Conservation (phyloP, 2,888 invertebrate genomes). For the Drosophila buzzatii region DNA sequence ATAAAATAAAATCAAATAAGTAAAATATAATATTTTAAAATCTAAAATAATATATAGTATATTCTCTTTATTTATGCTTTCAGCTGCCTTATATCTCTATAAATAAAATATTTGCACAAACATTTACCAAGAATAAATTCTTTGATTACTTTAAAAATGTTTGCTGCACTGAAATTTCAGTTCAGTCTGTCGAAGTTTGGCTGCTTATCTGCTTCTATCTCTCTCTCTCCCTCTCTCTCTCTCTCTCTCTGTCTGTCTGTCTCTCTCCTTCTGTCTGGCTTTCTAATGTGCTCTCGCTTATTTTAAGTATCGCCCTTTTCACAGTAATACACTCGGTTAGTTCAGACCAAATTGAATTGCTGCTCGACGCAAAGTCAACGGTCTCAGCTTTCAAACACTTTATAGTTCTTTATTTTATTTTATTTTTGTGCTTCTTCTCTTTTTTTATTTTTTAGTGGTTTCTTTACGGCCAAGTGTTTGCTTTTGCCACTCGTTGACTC, state of each 20-base stretch:
- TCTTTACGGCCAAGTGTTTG: constrained; percentile 62
- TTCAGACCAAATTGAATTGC: constrained; percentile 72
- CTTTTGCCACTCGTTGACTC: constrained; percentile 71
- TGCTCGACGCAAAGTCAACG: constrained; percentile 64
- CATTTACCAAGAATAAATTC: constrained; percentile 9
- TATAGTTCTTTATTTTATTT: constrained; percentile 57
- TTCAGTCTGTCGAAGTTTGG: constrained; percentile 1
- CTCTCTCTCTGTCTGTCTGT: background rate
- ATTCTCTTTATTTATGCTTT: constrained; percentile 8
- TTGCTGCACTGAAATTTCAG: constrained; percentile 13
- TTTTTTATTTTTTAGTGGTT: constrained; percentile 19
- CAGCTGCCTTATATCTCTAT: background rate
- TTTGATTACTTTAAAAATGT: constrained; percentile 22
- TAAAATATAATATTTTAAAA: background rate
- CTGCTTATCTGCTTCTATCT: constrained; percentile 14
- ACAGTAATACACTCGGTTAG: constrained; percentile 54
- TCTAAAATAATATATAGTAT: constrained; percentile 1
- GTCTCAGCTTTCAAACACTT: constrained; percentile 65
- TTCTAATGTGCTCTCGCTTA: constrained; percentile 11
- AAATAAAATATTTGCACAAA: constrained; percentile 4
- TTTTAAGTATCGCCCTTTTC: constrained; percentile 40
- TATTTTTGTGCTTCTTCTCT: background rate
- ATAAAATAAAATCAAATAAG: constrained; percentile 1
- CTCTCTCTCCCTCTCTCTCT: background rate
- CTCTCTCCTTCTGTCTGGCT: background rate